These are phyloP conservation scores for Lycopodina hypogea DNA, from an alignment of 37 sponge, comb jelly and placozoan species.

Conservation along the genomic window DNA sequence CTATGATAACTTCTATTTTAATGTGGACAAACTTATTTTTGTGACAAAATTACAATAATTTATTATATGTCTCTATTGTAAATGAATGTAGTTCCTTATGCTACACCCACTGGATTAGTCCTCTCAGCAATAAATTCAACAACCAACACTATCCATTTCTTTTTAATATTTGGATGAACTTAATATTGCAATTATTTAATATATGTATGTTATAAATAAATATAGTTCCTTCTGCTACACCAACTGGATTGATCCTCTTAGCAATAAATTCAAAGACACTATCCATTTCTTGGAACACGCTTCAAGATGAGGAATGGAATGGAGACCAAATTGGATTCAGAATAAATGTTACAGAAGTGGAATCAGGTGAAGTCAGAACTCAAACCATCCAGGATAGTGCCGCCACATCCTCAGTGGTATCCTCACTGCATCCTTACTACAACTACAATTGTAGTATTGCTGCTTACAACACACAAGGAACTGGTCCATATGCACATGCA, in stretches of 20 bases:
- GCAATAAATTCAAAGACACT: background rate
- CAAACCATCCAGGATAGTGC: background rate
- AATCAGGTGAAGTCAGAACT: background rate
- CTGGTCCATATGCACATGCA: constrained; percentile 19
- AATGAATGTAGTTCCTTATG: no score
- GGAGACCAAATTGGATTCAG: background rate
- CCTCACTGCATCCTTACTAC: constrained; percentile 41
- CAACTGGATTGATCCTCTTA: background rate
- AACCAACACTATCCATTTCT: no score
- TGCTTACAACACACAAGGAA: constrained; percentile 25
- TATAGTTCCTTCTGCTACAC: background rate
- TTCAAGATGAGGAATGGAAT: constrained; percentile 2
- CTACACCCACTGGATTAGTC: no score
- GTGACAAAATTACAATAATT: no score
- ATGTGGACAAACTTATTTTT: no score
- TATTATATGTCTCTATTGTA: no score
- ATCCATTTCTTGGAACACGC: background rate
- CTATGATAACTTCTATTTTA: no score
- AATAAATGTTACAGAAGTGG: background rate
- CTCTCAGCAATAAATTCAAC: no score
- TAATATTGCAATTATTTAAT: background rate
- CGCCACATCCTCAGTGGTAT: background rate
- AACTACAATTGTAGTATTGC: constrained; percentile 32
- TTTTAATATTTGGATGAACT: no score
- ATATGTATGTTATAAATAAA: background rate